Evolutionary conservation across 2,888 invertebrate species (phyloP), one percentile per base, ranked within the genome.

Genomic region (Leptura quadrifasciata): DNA sequence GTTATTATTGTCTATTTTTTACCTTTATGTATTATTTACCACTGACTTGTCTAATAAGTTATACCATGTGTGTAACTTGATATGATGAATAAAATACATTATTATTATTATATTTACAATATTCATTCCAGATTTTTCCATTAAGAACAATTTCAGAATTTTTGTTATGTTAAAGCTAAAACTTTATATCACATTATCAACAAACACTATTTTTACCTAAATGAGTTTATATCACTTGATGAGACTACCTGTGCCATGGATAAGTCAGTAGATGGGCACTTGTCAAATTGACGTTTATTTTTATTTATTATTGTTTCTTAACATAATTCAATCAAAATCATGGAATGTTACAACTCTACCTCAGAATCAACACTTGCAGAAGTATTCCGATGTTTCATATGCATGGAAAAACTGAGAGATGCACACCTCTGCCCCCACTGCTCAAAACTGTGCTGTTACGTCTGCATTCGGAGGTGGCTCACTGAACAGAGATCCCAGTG

Each of bases 351-450:
- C 84, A 85, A 84, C 79, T 85, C 85, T 75, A 79, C 80, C 68
- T 85, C 87, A 15, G 87, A 88, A 83, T 87, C 76, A 95, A 95
- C 95, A 75, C 90, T 96, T 87, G 95, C 96, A 72, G 97, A 97
- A 90, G 96, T 97, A 68, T 98, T 98, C 89, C 93, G 97, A 88
- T 98, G 97, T 90, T 97, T 97, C 90, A 98, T 98, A 88, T 98
- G 97, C 89, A 98, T 97, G 97, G 97, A 97, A 91, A 97, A 96
- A 90, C 91, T 98, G 87, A 93, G 95, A 86, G 97, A 98, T 90
- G 97, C 97, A 61, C 96, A 97, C 89, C 92, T 98, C 61, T 98
- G 98, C 89, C 97, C 97, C 9, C 97, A 97, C 89, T 98, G 98
- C 89, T 97, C 97, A 79, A 98, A 98, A 91, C 91, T 98, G 69